A percentile compares a stretch with the other conserved stretches of the same genome.
These are phyloP conservation scores for Oryzias javanicus DNA, from an alignment of 2,113 vertebrate species.

Conservation along the genomic window DNA sequence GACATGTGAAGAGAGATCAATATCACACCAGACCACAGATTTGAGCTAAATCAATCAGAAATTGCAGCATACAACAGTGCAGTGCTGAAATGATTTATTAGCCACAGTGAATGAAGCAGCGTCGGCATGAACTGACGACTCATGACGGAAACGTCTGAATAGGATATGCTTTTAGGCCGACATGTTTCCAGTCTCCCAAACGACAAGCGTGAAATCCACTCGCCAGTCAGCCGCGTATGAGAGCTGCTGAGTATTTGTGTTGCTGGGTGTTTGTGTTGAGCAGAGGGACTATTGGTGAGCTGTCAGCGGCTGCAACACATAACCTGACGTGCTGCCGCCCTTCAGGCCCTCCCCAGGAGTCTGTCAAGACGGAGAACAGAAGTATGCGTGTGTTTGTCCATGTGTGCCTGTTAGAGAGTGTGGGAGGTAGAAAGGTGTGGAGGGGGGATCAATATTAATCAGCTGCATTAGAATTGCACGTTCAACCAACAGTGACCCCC, in stretches of 20 bases:
- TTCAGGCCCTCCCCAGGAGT: constrained; percentile 44
- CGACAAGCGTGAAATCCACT: constrained; percentile 50
- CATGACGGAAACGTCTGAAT: constrained; percentile 40
- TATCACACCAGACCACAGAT: background rate
- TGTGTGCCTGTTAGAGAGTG: constrained; percentile 36
- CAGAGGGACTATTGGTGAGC: constrained; percentile 62
- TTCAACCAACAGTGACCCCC: constrained; percentile 60
- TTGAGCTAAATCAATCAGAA: constrained; percentile 13
- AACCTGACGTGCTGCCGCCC: constrained; percentile 41
- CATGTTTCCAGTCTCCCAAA: constrained; percentile 29
- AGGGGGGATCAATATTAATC: constrained; percentile 75
- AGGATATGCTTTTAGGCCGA: constrained; percentile 24
- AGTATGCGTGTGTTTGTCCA: constrained; percentile 17
- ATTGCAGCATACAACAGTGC: background rate
- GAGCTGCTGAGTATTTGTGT: constrained; percentile 47
- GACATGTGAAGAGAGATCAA: constrained; percentile 1
- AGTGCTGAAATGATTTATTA: constrained; percentile 2
- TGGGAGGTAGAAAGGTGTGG: constrained; percentile 55
- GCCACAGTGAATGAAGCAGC: background rate
- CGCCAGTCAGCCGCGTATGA: constrained; percentile 28
- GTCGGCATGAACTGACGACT: constrained; percentile 21
- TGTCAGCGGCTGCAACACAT: constrained; percentile 65
- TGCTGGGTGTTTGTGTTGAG: constrained; percentile 48
- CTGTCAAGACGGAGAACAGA: constrained; percentile 47
- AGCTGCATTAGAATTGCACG: constrained; percentile 60